These are phyloP conservation scores for Chaetodon trifascialis DNA, from an alignment of 2,113 vertebrate species.

Conservation along the genomic window DNA sequence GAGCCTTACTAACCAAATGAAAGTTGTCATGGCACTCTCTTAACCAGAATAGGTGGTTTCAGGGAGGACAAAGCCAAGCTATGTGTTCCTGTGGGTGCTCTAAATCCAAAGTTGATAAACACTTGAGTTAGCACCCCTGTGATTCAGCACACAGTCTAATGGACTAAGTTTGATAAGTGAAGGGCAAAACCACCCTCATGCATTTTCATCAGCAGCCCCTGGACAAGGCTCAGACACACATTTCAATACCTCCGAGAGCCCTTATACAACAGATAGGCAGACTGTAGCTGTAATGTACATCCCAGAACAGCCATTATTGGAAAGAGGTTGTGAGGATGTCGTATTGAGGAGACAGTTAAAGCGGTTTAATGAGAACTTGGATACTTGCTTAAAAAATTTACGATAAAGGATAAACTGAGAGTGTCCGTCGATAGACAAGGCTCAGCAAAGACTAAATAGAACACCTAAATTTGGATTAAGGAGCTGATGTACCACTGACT, in stretches of 20 bases:
- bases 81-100: constrained; percentile 63
- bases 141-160: constrained; percentile 76
- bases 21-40: constrained; percentile 21
- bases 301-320: constrained; percentile 75
- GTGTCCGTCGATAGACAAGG: constrained; percentile 54
- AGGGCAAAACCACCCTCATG: constrained; percentile 78
- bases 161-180: constrained; percentile 84
- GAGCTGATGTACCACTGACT: constrained; percentile 32
- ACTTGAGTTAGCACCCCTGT: constrained; percentile 70
- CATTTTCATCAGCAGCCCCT: constrained; percentile 79
- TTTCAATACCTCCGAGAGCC: constrained; percentile 80
- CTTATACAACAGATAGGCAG: constrained; percentile 75
- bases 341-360: constrained; percentile 76
- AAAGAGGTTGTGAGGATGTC: constrained; percentile 70
- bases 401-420: constrained; percentile 68
- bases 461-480: constrained; percentile 77
- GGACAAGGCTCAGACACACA: constrained; percentile 75
- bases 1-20: constrained; percentile 16
- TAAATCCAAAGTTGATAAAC: constrained; percentile 79
- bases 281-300: constrained; percentile 75
- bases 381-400: constrained; percentile 78
- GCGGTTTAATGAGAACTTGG: constrained; percentile 75
- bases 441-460: constrained; percentile 69
- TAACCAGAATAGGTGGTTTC: constrained; percentile 41
- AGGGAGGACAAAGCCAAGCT: constrained; percentile 54